A percentile compares a stretch with the other conserved stretches of the same genome.
Conservation (phyloP, 2,113 vertebrate genomes). For the Takifugu flavidus region DNA sequence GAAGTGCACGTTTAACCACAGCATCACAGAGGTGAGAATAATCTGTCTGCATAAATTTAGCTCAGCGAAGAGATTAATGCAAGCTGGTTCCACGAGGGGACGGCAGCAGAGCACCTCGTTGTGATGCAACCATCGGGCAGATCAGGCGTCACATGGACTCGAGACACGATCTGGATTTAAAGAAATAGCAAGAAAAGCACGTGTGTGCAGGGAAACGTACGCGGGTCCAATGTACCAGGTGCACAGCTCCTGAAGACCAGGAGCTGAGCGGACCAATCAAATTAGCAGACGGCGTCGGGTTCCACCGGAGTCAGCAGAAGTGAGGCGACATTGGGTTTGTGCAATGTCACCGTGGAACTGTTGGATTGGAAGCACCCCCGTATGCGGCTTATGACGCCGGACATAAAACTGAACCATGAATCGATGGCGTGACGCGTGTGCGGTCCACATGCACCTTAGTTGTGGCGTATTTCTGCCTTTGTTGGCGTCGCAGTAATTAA, state of each 20-base stretch:
- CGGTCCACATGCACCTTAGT: too few relatives aligned
- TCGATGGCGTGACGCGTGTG: too few relatives aligned
- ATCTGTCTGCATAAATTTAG: conserved; percentile 56
- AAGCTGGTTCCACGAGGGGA: conserved; percentile 39
- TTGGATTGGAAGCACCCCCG: too few relatives aligned
- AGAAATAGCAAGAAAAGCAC: not conserved
- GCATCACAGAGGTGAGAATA: conserved; percentile 34
- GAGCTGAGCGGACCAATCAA: conserved; percentile 43
- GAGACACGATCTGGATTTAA: conserved; percentile 40
- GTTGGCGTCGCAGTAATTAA: too few relatives aligned
- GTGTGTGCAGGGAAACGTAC: not conserved
- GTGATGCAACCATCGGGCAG: conserved; percentile 50
- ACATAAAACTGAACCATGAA: not conserved
- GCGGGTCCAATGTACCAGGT: not conserved
- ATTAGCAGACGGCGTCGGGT: conserved; percentile 39
- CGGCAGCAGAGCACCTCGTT: conserved; percentile 53
- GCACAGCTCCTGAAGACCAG: conserved; percentile 25
- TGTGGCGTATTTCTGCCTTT: too few relatives aligned
- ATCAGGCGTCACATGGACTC: conserved; percentile 63
- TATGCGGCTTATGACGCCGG: not conserved
- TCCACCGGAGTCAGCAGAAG: conserved; percentile 49
- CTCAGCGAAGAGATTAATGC: conserved; percentile 54
- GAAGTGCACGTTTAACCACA: conserved; percentile 13
- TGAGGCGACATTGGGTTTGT: conserved; percentile 35
- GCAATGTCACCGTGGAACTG: conserved; percentile 9